phyloP scores from a whole-genome alignment of 2,113 vertebrate genomes.

The Orycteropus afer region DNA sequence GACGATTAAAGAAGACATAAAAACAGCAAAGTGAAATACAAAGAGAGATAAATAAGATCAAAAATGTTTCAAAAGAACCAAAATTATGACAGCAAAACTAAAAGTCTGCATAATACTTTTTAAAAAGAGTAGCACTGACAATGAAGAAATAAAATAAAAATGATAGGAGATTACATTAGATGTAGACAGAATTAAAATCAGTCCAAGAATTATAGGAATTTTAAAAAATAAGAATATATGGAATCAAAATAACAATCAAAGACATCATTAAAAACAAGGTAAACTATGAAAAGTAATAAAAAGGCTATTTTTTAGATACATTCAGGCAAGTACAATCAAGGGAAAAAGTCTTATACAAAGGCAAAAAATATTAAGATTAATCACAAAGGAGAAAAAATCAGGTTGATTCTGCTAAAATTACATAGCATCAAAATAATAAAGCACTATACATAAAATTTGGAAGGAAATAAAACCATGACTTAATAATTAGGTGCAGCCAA shows the following conservation, averaged over 20 bases:
- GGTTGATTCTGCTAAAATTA: not conserved
- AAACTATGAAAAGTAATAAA: not conserved
- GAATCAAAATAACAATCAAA: not conserved
- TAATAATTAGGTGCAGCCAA: not conserved
- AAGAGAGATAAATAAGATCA: conserved; percentile 14
- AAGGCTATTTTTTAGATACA: not conserved
- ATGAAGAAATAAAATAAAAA: conserved; percentile 41
- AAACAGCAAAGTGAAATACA: conserved; percentile 12
- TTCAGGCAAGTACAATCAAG: not conserved
- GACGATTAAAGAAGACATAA: not conserved
- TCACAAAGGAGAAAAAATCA: not conserved
- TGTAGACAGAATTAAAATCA: not conserved
- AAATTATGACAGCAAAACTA: not conserved
- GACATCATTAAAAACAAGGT: not conserved
- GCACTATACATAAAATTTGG: not conserved
- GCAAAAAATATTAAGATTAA: conserved; percentile 10
- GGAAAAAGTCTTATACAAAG: not conserved
- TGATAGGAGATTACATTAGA: not conserved
- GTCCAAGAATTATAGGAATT: not conserved
- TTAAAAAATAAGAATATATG: not conserved
- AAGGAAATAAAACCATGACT: not conserved
- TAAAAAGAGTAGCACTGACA: not conserved
- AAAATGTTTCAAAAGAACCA: conserved; percentile 6
- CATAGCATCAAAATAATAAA: not conserved
- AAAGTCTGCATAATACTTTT: not conserved